Conservation (phyloP, 2,113 vertebrate species). For the Geothlypis trichas region DNA sequence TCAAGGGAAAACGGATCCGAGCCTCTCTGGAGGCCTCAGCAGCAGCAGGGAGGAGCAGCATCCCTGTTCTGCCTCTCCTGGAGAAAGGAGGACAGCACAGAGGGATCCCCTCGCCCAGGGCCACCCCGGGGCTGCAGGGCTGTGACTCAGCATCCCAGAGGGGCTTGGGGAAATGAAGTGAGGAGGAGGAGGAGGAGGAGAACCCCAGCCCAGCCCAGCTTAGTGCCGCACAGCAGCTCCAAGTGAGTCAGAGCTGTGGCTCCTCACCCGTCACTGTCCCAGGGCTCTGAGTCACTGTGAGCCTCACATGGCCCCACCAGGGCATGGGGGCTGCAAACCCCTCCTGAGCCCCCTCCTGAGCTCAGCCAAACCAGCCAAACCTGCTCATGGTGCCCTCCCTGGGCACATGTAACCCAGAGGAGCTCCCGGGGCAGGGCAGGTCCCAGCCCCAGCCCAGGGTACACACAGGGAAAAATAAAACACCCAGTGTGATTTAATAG, state of each 20-base stretch:
- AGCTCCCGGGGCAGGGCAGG: not conserved
- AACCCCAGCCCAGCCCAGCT: not conserved
- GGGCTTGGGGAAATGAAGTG: not conserved
- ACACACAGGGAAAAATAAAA: not conserved
- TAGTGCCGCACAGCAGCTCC: not conserved
- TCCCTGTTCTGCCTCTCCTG: not conserved
- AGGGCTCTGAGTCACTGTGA: accelerated
- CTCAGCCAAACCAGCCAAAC: not conserved
- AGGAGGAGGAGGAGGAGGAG: not conserved
- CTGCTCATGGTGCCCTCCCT: accelerated
- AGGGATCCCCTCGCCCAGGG: accelerated
- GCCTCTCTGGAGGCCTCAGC: not conserved
- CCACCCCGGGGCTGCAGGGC: accelerated
- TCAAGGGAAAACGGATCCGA: not conserved
- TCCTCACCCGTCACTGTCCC: accelerated
- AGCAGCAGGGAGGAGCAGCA: not conserved
- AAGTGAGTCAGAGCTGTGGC: not conserved
- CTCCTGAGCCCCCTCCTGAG: accelerated
- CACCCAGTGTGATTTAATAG: not conserved
- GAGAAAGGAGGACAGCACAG: not conserved
- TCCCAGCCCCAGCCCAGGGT: not conserved
- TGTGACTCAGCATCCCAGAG: not conserved
- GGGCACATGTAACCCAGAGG: accelerated
- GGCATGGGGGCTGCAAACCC: not conserved
- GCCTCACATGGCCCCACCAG: not conserved